A percentile compares a stretch with the other conserved stretches of the same genome.
Conservation (phyloP, 2,888 invertebrate species). For the Lordiphosa fenestrarum region DNA sequence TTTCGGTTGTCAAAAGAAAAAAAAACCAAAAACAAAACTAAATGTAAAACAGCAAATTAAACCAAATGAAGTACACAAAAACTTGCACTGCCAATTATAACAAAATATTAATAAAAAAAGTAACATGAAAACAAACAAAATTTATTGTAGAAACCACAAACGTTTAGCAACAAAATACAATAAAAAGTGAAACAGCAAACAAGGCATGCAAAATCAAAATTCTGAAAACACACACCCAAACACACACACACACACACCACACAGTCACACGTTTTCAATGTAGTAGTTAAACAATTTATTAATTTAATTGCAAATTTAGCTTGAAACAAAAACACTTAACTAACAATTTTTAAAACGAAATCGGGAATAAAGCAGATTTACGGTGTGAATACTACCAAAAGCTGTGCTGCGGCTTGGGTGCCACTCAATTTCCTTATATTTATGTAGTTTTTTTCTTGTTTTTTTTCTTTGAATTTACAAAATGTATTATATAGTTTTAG, state of each 20-base stretch:
- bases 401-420: too few species aligned
- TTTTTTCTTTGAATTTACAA: too few species aligned
- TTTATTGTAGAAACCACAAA: constrained; percentile 11
- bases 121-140: constrained; percentile 41
- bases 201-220: constrained; percentile 30
- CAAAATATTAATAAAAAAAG: constrained; percentile 12
- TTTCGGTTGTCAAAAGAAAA: constrained; percentile 12
- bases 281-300: constrained; percentile 51
- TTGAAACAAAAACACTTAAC: constrained; percentile 22
- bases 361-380: background rate
- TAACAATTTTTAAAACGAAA: constrained; percentile 4
- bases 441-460: too few species aligned
- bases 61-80: constrained; percentile 26
- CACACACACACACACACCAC: constrained; percentile 7
- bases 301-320: constrained; percentile 51
- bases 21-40: constrained; percentile 16
- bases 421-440: too few species aligned
- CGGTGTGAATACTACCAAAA: too few species aligned
- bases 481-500: constrained; percentile 15
- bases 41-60: constrained; percentile 24
- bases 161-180: constrained; percentile 32
- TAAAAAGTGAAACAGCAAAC: constrained; percentile 13
- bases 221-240: constrained; percentile 13
- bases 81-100: constrained; percentile 60
- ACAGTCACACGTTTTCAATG: constrained; percentile 32